phyloP scores from a whole-genome alignment of 2,888 invertebrate species.

The Napeogenes sylphis region DNA sequence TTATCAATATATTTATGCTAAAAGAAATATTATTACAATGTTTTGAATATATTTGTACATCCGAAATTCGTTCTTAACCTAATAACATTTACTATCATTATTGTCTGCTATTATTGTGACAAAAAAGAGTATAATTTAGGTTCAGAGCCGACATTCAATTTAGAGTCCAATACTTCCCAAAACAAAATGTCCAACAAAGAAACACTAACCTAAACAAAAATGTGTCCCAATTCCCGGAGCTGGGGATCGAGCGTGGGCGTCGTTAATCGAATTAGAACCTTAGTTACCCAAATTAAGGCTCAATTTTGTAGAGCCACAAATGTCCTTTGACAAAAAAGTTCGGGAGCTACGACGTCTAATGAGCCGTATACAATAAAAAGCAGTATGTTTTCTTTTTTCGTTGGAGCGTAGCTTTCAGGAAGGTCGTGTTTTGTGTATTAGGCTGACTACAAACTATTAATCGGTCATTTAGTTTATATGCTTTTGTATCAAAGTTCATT shows the following conservation, averaged over 20 bases:
- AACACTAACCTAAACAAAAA: slow-evolving; percentile 48
- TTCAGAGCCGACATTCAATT: slow-evolving; percentile 37
- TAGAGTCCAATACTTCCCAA: slow-evolving; percentile 39
- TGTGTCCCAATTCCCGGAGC: slow-evolving; percentile 46
- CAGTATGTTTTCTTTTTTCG: slow-evolving; percentile 40
- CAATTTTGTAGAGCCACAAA: slow-evolving; percentile 23
- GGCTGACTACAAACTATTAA: slow-evolving; percentile 25
- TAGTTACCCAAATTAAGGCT: slow-evolving; percentile 29
- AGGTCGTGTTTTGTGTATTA: slow-evolving; percentile 35
- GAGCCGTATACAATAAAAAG: slow-evolving; percentile 55
- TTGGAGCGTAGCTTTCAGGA: slow-evolving; percentile 31
- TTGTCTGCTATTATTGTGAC: not conserved
- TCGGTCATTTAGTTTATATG: slow-evolving; percentile 25
- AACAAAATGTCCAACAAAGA: slow-evolving; percentile 45
- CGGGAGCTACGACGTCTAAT: slow-evolving; percentile 47
- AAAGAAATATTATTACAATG: no score
- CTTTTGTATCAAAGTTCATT: not conserved
- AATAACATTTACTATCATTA: not conserved
- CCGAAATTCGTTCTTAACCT: no score
- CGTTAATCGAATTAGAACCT: slow-evolving; percentile 29
- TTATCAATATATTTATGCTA: no score
- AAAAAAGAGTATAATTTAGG: slow-evolving; percentile 22
- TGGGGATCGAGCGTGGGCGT: slow-evolving; percentile 20
- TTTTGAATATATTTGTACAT: not conserved
- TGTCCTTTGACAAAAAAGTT: slow-evolving; percentile 51